phyloP scores from a whole-genome alignment of 2,888 invertebrate species.

The Andrena flavipes region DNA sequence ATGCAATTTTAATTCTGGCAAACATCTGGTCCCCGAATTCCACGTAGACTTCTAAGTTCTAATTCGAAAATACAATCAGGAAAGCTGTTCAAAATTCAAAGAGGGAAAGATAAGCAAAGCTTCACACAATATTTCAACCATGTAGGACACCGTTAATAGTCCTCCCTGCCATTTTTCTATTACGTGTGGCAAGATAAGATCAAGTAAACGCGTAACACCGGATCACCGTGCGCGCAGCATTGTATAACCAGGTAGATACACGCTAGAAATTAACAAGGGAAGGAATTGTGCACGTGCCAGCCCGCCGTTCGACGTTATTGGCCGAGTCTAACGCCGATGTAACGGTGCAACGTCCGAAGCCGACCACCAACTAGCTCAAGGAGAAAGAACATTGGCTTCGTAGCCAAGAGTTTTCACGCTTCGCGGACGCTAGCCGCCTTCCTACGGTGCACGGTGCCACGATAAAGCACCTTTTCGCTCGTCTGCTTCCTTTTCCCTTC shows the following conservation, averaged over 20 bases:
- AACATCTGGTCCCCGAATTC: background rate
- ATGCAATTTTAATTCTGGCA: background rate
- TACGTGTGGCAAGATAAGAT: constrained; percentile 20
- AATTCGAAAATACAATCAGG: too few relatives aligned
- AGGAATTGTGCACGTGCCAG: constrained; percentile 50
- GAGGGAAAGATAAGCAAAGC: background rate
- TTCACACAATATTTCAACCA: background rate
- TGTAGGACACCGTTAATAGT: background rate
- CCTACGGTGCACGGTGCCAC: constrained; percentile 30
- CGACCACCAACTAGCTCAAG: constrained; percentile 79
- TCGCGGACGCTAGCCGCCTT: constrained; percentile 61
- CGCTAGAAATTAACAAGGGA: constrained; percentile 39
- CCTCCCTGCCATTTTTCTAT: background rate
- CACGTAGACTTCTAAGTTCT: too few relatives aligned
- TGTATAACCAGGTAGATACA: constrained; percentile 24
- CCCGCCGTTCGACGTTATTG: constrained; percentile 64
- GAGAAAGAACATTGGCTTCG: constrained; percentile 79
- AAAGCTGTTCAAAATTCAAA: background rate
- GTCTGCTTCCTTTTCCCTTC: constrained; percentile 2
- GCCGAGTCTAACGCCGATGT: constrained; percentile 67
- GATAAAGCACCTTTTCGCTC: constrained; percentile 34
- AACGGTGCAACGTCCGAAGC: constrained; percentile 76
- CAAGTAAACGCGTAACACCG: background rate
- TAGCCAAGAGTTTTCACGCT: constrained; percentile 73
- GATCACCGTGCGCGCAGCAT: constrained; percentile 5